Base-by-base conservation (phyloP, 1,140 invertebrate species). In the Aphis craccivora region DNA sequence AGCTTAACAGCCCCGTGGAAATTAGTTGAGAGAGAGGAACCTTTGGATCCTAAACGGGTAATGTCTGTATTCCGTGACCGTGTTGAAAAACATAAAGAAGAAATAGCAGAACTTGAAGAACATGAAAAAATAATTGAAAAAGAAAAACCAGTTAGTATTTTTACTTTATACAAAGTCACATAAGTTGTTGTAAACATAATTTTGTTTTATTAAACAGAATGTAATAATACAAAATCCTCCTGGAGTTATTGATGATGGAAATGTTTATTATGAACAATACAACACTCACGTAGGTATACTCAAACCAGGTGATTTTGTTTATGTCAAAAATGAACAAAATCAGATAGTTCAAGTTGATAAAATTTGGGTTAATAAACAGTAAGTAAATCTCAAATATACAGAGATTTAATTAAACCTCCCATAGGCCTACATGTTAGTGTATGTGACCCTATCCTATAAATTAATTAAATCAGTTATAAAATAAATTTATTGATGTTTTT, bases 51-150 rank as follows among this genome's bases (percentile, higher is more conserved):
- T 0, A 98, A 98, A 94, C 96, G 98, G 81, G 97, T 99, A 0
- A 98, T 98, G 95, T 99, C 98, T 0, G 98, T 99, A 9, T 99
- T 99, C 95, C 97, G 98, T 94, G 98, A 99, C 95, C 96, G 98
- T 86, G 96, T 98, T 14, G 97, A 98, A 94, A 98, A 98, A 94
- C 97, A 98, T 94, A 98, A 98, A 95, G 98, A 98, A 95, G 98
- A 99, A 95, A 96, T 98, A 8, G 97, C 97, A 5, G 98, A 98
- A 94, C 95, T 98, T 22, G 98, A 98, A 95, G 97, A 98, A 94
- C 96, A 97, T 84, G 97, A 98, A 94, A 97, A 97, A 94, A 95
- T 97, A 1, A 96, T 97, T 60, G 97, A 98, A 95, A 98, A 97
- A 95, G 97, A 97, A 94, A 97, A 97, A 95, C 97, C 97, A 76